Evolutionary conservation across 1,140 invertebrate species (phyloP), one percentile per base, ranked within the genome.

Genomic region (Glossosoma conforme): DNA sequence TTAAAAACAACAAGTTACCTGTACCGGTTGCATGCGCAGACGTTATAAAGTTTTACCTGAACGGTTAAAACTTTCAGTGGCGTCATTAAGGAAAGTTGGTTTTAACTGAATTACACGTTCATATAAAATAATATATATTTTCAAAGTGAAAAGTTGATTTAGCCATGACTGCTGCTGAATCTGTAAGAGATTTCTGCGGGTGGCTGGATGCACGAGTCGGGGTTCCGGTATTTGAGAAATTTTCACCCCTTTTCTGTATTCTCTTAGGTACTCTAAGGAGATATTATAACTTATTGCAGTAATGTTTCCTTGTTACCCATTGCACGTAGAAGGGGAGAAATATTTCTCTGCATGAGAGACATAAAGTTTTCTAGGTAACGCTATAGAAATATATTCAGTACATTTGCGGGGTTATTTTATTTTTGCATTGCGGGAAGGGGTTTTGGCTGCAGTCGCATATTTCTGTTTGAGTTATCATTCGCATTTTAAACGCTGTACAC

Each of bases 211-310:
- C 24, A 28, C 6, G 6, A 28, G 48, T 43, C 42, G 40, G 21
- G 38, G 19, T 36, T 10, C 44, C 3, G 33, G n/a, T 5, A 15
- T 20, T 13, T 22, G 18, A 18, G 44, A 44, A 18, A 44, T 17
- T 17, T 25, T 37, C 45, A 38, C 46, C 46, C 46, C 46, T 49
- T 41, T 22, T 47, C 9, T 8, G 36, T 25, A 40, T 47, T 47
- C 46, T 50, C 48, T 17, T 33, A 28, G 45, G 46, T 22, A 37
- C 52, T 32, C 32, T 32, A 28, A 43, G 41, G 45, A 57, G 50
- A 53, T 57, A 57, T 57, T 52, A 57, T 57, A 57, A 57, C 50
- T 57, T 57, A 57, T 57, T 53, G 55, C 55, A 53, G 50, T 57
- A 57, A 57, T 57, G 55, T 53, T 57, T 57, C 55, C 55, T 57